Evolutionary conservation across 1,140 invertebrate genomes (phyloP).

Genomic region (Drosophila mojavensis): DNA sequence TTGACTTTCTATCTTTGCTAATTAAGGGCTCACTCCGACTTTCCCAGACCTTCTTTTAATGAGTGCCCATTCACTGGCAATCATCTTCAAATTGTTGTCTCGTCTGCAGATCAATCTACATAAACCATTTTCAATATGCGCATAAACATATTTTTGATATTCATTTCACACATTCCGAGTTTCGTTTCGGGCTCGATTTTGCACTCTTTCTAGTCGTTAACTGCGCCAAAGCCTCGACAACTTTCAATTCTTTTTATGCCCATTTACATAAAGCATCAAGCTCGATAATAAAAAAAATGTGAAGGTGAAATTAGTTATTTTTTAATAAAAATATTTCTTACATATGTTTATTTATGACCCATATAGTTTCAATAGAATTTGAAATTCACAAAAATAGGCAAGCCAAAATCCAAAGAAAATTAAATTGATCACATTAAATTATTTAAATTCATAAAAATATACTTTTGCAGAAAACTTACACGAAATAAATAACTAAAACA

Average conservation of each 20-base stretch:
- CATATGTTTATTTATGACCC: too few relatives aligned
- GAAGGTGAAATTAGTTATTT: background rate
- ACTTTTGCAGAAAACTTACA: too few relatives aligned
- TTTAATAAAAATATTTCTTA: too few relatives aligned
- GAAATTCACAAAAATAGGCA: too few relatives aligned
- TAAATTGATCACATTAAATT: too few relatives aligned
- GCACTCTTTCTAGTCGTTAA: conserved; percentile 51
- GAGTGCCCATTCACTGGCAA: conserved; percentile 38
- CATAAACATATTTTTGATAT: conserved; percentile 45
- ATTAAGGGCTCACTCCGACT: background rate
- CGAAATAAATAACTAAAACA: too few relatives aligned
- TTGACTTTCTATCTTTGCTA: background rate
- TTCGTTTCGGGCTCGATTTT: conserved; percentile 30
- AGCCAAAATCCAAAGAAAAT: too few relatives aligned
- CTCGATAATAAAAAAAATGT: conserved; percentile 25
- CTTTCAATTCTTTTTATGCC: conserved; percentile 64
- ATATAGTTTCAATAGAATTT: too few relatives aligned
- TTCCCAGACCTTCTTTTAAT: conserved; percentile 25
- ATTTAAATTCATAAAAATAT: too few relatives aligned
- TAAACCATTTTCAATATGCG: conserved; percentile 28
- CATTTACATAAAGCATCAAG: conserved; percentile 50
- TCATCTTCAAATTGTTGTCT: conserved; percentile 12
- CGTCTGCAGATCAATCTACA: conserved; percentile 23
- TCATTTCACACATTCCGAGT: conserved; percentile 27
- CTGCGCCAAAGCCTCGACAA: conserved; percentile 53